Conservation (phyloP, 2,888 invertebrate species). For the Epinotia brunnichana region DNA sequence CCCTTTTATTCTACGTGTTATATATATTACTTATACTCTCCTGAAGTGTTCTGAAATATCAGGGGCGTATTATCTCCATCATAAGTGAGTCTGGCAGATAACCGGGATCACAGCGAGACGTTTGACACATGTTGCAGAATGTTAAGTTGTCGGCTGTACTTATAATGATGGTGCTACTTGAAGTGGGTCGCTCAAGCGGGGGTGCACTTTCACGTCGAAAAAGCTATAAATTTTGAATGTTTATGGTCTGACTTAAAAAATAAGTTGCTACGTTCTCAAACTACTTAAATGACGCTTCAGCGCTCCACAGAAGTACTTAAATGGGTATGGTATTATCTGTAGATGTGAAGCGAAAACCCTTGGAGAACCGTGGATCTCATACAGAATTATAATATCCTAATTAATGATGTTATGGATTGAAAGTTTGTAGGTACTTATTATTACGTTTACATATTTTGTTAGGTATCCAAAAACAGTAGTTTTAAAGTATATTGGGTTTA, state of each 20-base stretch:
- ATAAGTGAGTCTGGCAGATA: constrained; percentile 61
- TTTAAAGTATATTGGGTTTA: too few relatives aligned
- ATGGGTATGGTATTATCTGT: neutral
- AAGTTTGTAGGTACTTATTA: too few relatives aligned
- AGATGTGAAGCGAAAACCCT: too few relatives aligned
- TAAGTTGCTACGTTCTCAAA: constrained; percentile 10
- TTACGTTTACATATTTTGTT: too few relatives aligned
- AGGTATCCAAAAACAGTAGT: too few relatives aligned
- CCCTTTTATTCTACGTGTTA: neutral
- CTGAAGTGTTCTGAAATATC: neutral
- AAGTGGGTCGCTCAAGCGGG: constrained; percentile 39
- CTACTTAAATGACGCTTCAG: neutral
- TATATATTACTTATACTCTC: too few relatives aligned
- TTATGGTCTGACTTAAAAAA: constrained; percentile 26
- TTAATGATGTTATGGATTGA: too few relatives aligned
- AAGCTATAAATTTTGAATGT: constrained; percentile 35
- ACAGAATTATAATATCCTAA: too few relatives aligned
- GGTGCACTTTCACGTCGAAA: constrained; percentile 42
- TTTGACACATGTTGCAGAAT: constrained; percentile 64
- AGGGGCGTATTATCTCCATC: constrained; percentile 50
- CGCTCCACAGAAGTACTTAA: neutral
- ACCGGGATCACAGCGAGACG: constrained; percentile 53
- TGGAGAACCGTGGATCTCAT: too few relatives aligned
- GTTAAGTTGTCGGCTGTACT: constrained; percentile 59
- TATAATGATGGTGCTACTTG: constrained; percentile 56